These are phyloP conservation scores for Muscidifurax raptorellus DNA, from an alignment of 1,140 invertebrate genomes.

Conservation along the genomic window DNA sequence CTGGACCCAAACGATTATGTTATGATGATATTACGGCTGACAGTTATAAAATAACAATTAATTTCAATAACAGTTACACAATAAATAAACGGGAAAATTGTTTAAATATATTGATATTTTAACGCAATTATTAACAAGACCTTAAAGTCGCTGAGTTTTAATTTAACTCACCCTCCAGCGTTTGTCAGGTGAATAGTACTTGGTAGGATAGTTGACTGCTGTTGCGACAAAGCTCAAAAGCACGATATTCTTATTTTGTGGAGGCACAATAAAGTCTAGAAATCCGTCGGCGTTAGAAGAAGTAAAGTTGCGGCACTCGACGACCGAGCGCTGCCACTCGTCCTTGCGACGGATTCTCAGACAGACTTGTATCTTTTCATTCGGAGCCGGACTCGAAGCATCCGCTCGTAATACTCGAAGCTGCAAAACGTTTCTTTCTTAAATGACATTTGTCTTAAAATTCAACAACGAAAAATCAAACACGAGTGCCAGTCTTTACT, in stretches of 20 bases:
- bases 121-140: too few species aligned
- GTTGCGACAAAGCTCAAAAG: slow-evolving; percentile 71
- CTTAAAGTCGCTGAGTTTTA: not conserved
- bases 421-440: slow-evolving; percentile 51
- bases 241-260: slow-evolving; percentile 69
- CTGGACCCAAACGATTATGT: slow-evolving; percentile 45
- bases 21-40: too few species aligned
- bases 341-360: slow-evolving; percentile 68
- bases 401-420: slow-evolving; percentile 69
- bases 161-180: slow-evolving; percentile 67
- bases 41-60: too few species aligned
- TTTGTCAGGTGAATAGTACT: slow-evolving; percentile 73
- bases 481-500: too few species aligned
- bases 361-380: slow-evolving; percentile 71
- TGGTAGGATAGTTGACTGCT: slow-evolving; percentile 71
- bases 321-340: slow-evolving; percentile 68
- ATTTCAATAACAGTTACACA: too few species aligned
- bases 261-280: slow-evolving; percentile 72
- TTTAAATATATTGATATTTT: not conserved
- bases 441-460: not conserved
- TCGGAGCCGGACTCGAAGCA: slow-evolving; percentile 64
- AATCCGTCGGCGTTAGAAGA: slow-evolving; percentile 69
- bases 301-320: slow-evolving; percentile 72
- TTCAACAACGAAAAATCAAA: too few species aligned
- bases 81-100: too few species aligned